Conservation (phyloP, 2,797 vertebrate genomes). For the Geotrypetes seraphini region DNA sequence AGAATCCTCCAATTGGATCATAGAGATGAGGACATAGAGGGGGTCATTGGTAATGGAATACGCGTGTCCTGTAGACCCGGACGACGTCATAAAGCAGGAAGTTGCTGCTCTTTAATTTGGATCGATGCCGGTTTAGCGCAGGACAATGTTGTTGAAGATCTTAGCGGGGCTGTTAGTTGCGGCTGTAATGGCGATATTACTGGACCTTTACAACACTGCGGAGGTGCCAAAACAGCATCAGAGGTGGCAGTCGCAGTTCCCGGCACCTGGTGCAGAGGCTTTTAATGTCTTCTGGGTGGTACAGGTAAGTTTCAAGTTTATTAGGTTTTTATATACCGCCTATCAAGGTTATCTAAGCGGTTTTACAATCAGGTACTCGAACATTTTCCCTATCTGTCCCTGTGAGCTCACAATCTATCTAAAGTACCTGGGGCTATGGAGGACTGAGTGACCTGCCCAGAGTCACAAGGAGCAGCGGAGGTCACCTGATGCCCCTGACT, state of each 20-base stretch:
- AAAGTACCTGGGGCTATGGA: too few species aligned
- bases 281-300: slow-evolving; percentile 79
- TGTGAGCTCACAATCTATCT: too few species aligned
- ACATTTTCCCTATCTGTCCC: too few species aligned
- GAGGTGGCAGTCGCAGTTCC: background rate
- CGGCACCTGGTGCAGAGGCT: slow-evolving; percentile 50
- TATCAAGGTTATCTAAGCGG: too few species aligned
- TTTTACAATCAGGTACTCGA: too few species aligned
- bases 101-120: background rate
- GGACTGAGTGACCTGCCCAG: too few species aligned
- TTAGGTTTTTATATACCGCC: too few species aligned
- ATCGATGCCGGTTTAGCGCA: background rate
- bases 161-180: slow-evolving; percentile 18
- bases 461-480: too few species aligned
- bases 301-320: slow-evolving; percentile 71
- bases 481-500: too few species aligned
- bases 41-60: background rate
- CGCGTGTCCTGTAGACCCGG: background rate
- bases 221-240: slow-evolving; percentile 2
- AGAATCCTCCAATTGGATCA: background rate
- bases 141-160: slow-evolving; percentile 35
- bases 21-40: background rate
- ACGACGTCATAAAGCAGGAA: slow-evolving; percentile 15
- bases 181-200: slow-evolving; percentile 17
- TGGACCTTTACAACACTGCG: slow-evolving; percentile 27